Conservation (phyloP, 1,140 invertebrate genomes). For the Anastrepha ludens region DNA sequence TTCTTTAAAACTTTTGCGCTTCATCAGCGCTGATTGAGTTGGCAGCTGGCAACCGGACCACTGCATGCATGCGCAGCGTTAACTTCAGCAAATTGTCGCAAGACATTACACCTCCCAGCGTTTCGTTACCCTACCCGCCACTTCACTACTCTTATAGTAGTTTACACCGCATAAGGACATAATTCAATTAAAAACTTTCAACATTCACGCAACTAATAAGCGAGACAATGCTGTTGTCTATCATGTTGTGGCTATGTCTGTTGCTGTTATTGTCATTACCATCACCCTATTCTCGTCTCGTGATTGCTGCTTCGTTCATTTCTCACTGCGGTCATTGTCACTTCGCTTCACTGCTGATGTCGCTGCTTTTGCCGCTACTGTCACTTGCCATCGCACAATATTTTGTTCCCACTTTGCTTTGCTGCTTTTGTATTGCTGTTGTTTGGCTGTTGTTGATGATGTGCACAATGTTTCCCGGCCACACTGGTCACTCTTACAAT, state of each 20-base stretch:
- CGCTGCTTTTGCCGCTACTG: not conserved
- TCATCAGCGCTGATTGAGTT: constrained; percentile 24
- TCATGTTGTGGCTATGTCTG: constrained; percentile 1
- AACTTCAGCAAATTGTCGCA: constrained; percentile 28
- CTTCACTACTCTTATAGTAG: too few relatives aligned
- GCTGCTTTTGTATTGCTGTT: not conserved
- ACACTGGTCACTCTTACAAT: constrained; percentile 32
- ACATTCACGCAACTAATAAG: constrained; percentile 52
- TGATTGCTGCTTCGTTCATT: constrained; percentile 21
- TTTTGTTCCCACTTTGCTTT: not conserved
- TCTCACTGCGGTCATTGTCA: not conserved
- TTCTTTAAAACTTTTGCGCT: not conserved
- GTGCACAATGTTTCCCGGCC: constrained; percentile 18
- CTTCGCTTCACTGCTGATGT: not conserved
- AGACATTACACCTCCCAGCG: not conserved
- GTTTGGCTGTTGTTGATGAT: constrained; percentile 12
- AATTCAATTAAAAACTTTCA: constrained; percentile 54
- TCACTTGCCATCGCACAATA: not conserved
- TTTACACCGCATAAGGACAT: not conserved
- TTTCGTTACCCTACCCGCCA: not conserved
- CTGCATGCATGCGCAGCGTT: constrained; percentile 7
- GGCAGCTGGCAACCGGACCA: constrained; percentile 12
- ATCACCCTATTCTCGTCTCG: not conserved
- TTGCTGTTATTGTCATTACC: not conserved
- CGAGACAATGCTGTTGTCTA: constrained; percentile 45